Base-by-base conservation (phyloP, 2,888 invertebrate species). In the Heliconius hortense region DNA sequence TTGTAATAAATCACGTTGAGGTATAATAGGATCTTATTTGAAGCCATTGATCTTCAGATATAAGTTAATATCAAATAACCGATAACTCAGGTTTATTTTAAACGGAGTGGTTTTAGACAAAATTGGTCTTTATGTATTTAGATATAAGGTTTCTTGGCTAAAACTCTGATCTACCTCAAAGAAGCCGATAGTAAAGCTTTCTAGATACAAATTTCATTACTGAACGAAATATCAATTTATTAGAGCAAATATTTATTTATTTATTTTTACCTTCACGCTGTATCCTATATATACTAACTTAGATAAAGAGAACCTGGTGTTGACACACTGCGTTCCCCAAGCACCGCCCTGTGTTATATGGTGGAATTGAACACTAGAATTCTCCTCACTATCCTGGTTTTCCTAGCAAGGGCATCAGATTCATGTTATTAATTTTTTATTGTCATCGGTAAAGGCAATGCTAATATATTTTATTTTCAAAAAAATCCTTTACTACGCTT, bases 61-160 rank as follows among this genome's bases (percentile, higher is more conserved):
- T 56, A 69, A 69, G 56, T 69, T 69, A 56, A 35, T 69, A 69
- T 69, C 69, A 56, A 69, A 69, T 56, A 69, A 31, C 69, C 69
- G 56, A 69, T 69, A 69, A 69, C 31, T 66, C 56, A 69, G 53
- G 69, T 69, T 69, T 56, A 56, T 69, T 69, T 56, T 35, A 56
- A 69, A 53, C 31, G 24, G 8, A 10, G 69, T 66, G 35, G 26
- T 15, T 5, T 24, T 18, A 2, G 1, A n/a, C 35, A 15, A 69
- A 69, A 69, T 15, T 56, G 56, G 24, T n/a, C 69, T n/a, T 31
- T 69, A 69, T 1, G 8, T 0, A 7, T 13, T 7, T 4, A 24
- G 18, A 18, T 8, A 35, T 69, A 69, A 13, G 28, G 8, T 31
- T 15, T 1, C 24, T 18, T 26, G 39, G n/a, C 7, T 56, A n/a